These are phyloP conservation scores for Masnerella sp. DNA, from an alignment of 2,888 invertebrate species.

Conservation along the genomic window DNA sequence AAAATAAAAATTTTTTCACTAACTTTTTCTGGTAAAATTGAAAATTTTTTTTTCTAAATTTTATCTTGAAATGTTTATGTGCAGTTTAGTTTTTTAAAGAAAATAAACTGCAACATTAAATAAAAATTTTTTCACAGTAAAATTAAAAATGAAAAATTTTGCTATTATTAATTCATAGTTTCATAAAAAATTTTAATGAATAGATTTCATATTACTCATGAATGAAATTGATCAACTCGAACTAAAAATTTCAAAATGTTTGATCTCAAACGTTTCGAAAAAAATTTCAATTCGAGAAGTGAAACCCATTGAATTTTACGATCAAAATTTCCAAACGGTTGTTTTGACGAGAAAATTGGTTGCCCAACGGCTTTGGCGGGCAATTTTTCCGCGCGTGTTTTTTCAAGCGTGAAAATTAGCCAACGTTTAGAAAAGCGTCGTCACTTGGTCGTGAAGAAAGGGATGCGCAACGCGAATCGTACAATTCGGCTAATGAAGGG, in stretches of 20 bases:
- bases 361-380: conserved; percentile 1
- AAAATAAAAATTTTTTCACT: not conserved
- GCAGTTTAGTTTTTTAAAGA: not conserved
- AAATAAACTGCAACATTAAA: too few relatives aligned
- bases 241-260: too few relatives aligned
- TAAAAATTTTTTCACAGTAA: too few relatives aligned
- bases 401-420: conserved; percentile 42
- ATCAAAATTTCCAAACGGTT: not conserved
- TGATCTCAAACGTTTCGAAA: too few relatives aligned
- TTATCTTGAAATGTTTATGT: not conserved
- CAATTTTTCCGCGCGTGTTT: conserved; percentile 10
- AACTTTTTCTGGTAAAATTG: not conserved
- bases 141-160: too few relatives aligned
- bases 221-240: too few relatives aligned
- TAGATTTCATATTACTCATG: too few relatives aligned
- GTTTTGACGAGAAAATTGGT: not conserved
- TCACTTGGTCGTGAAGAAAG: conserved; percentile 27
- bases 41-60: not conserved
- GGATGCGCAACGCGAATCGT: conserved; percentile 25
- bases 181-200: not conserved
- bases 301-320: too few relatives aligned
- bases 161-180: too few relatives aligned
- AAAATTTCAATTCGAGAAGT: too few relatives aligned
- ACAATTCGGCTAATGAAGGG: conserved; percentile 43
- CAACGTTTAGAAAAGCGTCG: conserved; percentile 31